These are phyloP conservation scores for Halcyon badia DNA, from an alignment of 2,797 vertebrate species.

Conservation along the genomic window DNA sequence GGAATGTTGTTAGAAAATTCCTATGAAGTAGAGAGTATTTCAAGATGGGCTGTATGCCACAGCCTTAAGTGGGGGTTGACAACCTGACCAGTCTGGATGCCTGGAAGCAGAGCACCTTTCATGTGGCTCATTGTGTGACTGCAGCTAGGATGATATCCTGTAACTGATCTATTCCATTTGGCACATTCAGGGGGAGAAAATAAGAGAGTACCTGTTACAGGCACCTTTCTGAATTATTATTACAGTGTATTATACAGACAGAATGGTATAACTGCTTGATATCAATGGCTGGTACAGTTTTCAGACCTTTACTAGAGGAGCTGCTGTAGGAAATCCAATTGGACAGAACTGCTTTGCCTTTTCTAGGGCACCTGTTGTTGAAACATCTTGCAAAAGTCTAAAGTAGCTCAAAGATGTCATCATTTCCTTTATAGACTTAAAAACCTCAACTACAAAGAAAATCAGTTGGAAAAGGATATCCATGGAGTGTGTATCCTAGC, in stretches of 20 bases:
- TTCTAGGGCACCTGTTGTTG: neutral
- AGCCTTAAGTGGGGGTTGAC: accelerated
- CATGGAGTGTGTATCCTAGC: neutral
- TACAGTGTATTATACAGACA: too few relatives aligned
- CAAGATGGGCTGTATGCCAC: neutral
- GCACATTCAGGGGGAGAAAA: neutral
- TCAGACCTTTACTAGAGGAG: neutral
- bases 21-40: neutral
- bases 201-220: neutral
- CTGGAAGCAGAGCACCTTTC: neutral
- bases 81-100: neutral
- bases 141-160: neutral
- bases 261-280: neutral
- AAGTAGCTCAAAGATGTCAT: neutral
- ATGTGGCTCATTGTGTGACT: accelerated
- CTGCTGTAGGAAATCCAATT: neutral
- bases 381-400: neutral
- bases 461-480: neutral
- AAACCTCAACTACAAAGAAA: neutral
- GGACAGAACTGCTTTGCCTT: neutral
- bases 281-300: accelerated
- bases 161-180: neutral
- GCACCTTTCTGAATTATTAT: neutral
- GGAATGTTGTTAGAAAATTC: constrained; percentile 48
- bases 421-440: neutral